Evolutionary conservation across 2,888 invertebrate species (phyloP).

Genomic region (Ferrisia virgata): DNA sequence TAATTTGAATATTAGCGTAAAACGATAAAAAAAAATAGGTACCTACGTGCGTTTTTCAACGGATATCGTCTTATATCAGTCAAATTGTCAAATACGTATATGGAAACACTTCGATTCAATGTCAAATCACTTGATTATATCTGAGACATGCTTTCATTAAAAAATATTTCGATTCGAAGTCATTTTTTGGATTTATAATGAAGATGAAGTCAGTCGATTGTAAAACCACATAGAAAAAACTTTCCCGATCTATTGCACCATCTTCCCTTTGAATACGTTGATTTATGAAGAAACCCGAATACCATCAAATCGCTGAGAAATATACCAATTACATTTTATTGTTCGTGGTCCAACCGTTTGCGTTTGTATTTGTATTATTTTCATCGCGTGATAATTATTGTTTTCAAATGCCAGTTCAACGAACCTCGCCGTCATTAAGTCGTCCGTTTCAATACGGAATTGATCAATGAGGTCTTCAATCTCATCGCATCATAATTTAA

Average conservation of each 20-base stretch:
- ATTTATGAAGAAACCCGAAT: not conserved
- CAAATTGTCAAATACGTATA: not conserved
- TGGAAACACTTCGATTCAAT: not conserved
- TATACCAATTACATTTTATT: conserved; percentile 12
- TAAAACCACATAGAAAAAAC: conserved; percentile 6
- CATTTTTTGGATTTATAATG: not conserved
- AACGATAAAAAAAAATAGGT: not conserved
- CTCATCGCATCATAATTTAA: not conserved
- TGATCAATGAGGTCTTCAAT: not conserved
- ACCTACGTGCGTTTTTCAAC: not conserved
- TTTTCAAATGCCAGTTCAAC: conserved; percentile 23
- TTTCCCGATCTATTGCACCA: not conserved
- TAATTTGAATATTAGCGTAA: not conserved
- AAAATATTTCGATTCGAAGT: not conserved
- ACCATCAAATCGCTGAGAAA: conserved; percentile 12
- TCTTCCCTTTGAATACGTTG: not conserved
- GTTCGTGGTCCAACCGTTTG: conserved; percentile 2
- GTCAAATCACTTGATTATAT: not conserved
- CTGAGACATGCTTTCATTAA: not conserved
- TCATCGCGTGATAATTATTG: conserved; percentile 12
- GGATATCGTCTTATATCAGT: not conserved
- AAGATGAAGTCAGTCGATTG: conserved; percentile 1
- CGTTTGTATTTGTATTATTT: too few species aligned
- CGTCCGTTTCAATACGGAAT: not conserved
- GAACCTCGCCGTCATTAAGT: conserved; percentile 6